Percentiles rank a stretch among this genome's conserved stretches.
Evolutionary conservation across 2,888 invertebrate species (phyloP).

Genomic region (Agrochola macilenta): DNA sequence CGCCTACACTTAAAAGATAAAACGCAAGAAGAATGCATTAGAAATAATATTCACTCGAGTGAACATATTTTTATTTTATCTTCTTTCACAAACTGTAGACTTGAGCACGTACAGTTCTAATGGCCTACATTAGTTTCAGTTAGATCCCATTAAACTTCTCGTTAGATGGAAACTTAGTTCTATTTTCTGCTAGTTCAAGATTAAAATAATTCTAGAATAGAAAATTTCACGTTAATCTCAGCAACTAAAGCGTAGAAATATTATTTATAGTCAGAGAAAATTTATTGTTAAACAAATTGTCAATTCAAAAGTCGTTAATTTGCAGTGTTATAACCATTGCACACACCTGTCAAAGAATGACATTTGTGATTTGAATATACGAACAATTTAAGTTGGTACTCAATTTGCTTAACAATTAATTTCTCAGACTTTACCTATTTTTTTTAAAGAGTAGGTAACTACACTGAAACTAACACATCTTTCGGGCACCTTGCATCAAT

Average conservation of each 20-base stretch:
- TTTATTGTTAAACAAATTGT: neutral
- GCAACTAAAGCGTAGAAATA: neutral
- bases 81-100: constrained; percentile 42
- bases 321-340: no score
- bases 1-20: constrained; percentile 15
- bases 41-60: constrained; percentile 43
- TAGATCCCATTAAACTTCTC: constrained; percentile 50
- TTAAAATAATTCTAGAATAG: constrained; percentile 23
- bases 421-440: no score
- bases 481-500: constrained; percentile 2
- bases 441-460: neutral
- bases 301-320: no score
- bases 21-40: constrained; percentile 29
- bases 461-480: neutral
- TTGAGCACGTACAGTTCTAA: constrained; percentile 55
- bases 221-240: constrained; percentile 9
- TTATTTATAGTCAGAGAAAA: neutral
- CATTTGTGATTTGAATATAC: neutral
- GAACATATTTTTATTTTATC: constrained; percentile 53
- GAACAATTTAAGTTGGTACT: no score
- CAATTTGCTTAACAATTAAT: neutral
- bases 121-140: constrained; percentile 60
- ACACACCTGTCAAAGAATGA: neutral
- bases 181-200: constrained; percentile 33
- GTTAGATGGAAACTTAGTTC: constrained; percentile 35